phyloP scores from a whole-genome alignment of 2,797 vertebrate genomes.

The Picus viridis region DNA sequence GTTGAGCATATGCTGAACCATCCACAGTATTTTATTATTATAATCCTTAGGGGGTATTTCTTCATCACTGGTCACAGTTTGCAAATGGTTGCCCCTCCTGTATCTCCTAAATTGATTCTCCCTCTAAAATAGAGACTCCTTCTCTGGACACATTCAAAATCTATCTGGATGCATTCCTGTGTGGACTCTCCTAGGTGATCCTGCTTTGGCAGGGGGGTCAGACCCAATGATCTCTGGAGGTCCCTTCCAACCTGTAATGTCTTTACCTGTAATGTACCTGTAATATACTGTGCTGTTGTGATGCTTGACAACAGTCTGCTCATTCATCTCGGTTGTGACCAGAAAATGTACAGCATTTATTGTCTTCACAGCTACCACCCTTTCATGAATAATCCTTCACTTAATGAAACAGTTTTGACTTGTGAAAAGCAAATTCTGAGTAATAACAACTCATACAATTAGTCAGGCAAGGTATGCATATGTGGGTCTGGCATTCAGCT shows the following conservation, averaged over 20 bases:
- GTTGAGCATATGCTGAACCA: not conserved
- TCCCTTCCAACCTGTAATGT: too few relatives aligned
- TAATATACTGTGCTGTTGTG: too few relatives aligned
- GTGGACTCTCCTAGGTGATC: too few relatives aligned
- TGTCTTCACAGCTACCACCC: not conserved
- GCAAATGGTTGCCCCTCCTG: not conserved
- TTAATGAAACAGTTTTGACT: not conserved
- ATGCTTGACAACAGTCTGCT: not conserved
- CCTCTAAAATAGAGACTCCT: not conserved
- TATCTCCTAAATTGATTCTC: not conserved
- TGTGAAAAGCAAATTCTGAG: constrained; percentile 7
- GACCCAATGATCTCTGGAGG: too few relatives aligned
- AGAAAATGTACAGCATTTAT: not conserved
- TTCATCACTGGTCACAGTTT: not conserved
- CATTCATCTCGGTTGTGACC: not conserved
- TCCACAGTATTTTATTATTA: not conserved
- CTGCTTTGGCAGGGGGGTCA: too few relatives aligned
- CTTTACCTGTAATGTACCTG: too few relatives aligned
- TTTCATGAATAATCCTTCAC: not conserved
- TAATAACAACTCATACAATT: not conserved
- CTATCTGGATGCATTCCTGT: too few relatives aligned
- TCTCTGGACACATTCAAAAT: too few relatives aligned
- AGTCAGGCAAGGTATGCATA: not conserved
- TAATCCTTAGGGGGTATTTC: not conserved
- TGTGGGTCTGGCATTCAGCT: not conserved